Conservation (phyloP, 1,140 invertebrate species). For the Caenorhabditis elegans region WBcel235 BX284603.4:6773501-6774000, state of each 20-base stretch:
- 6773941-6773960: too few relatives aligned
- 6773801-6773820: not conserved
- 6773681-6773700: slow-evolving; percentile 18
- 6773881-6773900: not conserved
- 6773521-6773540: slow-evolving; percentile 45
- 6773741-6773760: slow-evolving; percentile 39
- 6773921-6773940: not conserved
- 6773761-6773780: not conserved
- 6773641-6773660: slow-evolving; percentile 22
- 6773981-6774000: slow-evolving; percentile 5
- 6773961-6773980: not conserved
- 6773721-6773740: slow-evolving; percentile 44
- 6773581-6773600: slow-evolving; percentile 16
- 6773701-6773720: slow-evolving; percentile 33
- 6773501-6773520: slow-evolving; percentile 21
- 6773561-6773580: slow-evolving; percentile 35
- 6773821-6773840: slow-evolving; percentile 37
- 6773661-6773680: not conserved
- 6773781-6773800: slow-evolving; percentile 18
- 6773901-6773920: slow-evolving; percentile 40
- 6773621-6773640: not conserved
- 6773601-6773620: slow-evolving; percentile 30
- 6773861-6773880: not conserved
- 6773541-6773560: slow-evolving; percentile 32
- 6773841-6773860: slow-evolving; percentile 33